These are phyloP conservation scores for Premnoplex brunnescens DNA, from an alignment of 2,797 vertebrate species.

Conservation along the genomic window DNA sequence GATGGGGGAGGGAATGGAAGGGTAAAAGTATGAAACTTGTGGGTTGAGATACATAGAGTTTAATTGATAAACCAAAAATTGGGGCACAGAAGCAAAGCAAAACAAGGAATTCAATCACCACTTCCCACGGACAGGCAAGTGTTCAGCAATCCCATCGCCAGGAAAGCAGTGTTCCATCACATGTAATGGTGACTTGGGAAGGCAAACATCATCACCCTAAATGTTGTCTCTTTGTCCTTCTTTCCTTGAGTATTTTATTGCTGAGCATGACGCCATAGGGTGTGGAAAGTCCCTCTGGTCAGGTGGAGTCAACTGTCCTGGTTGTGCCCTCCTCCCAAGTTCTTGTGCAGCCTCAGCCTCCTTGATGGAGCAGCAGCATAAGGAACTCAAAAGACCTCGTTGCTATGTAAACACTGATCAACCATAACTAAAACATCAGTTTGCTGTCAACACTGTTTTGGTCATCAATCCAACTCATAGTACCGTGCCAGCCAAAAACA, in stretches of 20 bases:
- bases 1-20: background rate
- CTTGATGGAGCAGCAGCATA: accelerated
- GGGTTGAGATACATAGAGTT: background rate
- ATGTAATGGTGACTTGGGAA: accelerated
- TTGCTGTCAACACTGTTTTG: background rate
- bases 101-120: background rate
- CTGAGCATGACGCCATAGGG: background rate
- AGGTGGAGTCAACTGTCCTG: background rate
- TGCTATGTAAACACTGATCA: background rate
- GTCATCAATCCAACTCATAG: background rate
- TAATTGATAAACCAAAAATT: background rate
- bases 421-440: background rate
- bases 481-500: background rate
- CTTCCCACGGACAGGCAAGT: background rate
- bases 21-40: background rate
- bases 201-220: background rate
- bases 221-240: background rate
- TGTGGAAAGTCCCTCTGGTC: background rate
- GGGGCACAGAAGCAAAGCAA: background rate
- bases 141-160: background rate
- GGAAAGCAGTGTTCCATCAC: background rate
- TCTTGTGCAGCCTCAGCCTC: background rate
- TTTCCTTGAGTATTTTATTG: background rate
- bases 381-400: background rate
- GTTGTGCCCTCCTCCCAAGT: background rate